Evolutionary conservation across 2,113 vertebrate genomes (phyloP).

Genomic region (Thymallus thymallus): DNA sequence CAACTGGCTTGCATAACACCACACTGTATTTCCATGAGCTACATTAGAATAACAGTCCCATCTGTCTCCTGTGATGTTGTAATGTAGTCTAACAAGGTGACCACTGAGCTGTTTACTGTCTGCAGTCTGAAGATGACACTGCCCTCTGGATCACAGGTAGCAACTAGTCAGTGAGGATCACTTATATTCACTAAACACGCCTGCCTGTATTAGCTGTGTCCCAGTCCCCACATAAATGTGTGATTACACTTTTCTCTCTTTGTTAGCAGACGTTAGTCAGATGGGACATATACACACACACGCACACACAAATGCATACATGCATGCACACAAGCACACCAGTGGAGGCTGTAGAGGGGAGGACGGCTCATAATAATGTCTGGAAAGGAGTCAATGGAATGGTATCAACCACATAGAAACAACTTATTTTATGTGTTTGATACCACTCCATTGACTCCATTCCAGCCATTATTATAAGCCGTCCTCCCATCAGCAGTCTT

Average conservation of each 20-base stretch:
- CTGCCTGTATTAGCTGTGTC: not conserved
- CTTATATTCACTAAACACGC: not conserved
- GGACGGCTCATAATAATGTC: no score
- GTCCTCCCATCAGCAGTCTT: no score
- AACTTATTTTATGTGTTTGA: no score
- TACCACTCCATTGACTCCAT: no score
- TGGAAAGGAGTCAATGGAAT: no score
- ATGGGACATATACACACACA: no score
- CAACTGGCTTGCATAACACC: slow-evolving; percentile 51
- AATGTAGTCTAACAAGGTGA: slow-evolving; percentile 17
- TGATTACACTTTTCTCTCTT: not conserved
- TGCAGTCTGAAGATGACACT: not conserved
- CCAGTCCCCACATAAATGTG: not conserved
- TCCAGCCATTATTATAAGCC: no score
- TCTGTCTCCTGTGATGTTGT: not conserved
- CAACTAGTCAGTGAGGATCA: not conserved
- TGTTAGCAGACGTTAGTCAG: not conserved
- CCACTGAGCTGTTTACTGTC: slow-evolving; percentile 21
- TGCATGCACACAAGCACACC: no score
- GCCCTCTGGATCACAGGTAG: not conserved
- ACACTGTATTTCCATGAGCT: slow-evolving; percentile 61
- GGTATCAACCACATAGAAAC: no score
- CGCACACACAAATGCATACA: no score
- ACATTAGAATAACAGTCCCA: slow-evolving; percentile 6
- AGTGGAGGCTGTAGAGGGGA: no score